Conservation (phyloP, 2,888 invertebrate genomes). For the Melinaea marsaeus region DNA sequence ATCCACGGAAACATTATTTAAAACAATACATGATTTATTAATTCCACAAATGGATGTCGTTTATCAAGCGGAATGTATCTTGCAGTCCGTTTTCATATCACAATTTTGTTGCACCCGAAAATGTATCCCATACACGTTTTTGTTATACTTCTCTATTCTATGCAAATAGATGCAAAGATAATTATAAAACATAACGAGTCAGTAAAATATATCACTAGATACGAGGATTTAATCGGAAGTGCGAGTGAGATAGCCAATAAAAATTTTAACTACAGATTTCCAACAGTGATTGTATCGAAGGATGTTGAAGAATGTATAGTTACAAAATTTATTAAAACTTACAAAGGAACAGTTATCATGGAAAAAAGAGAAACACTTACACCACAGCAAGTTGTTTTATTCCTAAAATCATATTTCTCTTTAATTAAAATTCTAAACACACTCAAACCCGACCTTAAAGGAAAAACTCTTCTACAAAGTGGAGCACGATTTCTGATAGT, state of each 20-base stretch:
- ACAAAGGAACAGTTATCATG: slow-evolving; percentile 50
- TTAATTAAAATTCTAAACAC: slow-evolving; percentile 45
- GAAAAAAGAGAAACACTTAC: slow-evolving; percentile 42
- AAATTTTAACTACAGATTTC: slow-evolving; percentile 47
- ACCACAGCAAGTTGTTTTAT: slow-evolving; percentile 51
- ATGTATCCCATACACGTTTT: neutral
- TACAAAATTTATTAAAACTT: slow-evolving; percentile 45
- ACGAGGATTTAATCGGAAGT: slow-evolving; percentile 39
- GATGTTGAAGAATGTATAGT: slow-evolving; percentile 45
- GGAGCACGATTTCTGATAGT: slow-evolving; percentile 51
- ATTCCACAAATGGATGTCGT: slow-evolving; percentile 18
- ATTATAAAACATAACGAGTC: slow-evolving; percentile 19
- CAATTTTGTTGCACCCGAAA: slow-evolving; percentile 12
- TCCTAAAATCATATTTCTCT: slow-evolving; percentile 48
- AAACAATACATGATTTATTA: slow-evolving; percentile 52
- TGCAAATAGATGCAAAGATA: slow-evolving; percentile 11
- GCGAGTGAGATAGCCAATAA: slow-evolving; percentile 48
- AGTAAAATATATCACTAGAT: slow-evolving; percentile 14
- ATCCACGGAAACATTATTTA: slow-evolving; percentile 15
- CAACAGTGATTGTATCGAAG: slow-evolving; percentile 45
- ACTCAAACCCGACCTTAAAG: slow-evolving; percentile 54
- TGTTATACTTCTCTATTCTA: slow-evolving; percentile 23
- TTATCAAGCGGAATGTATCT: slow-evolving; percentile 13
- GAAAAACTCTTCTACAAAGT: slow-evolving; percentile 49
- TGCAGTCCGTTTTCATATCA: neutral